Evolutionary conservation across 2,888 invertebrate species (phyloP), one percentile per base, ranked within the genome.

Genomic region (Tipula vernalis): DNA sequence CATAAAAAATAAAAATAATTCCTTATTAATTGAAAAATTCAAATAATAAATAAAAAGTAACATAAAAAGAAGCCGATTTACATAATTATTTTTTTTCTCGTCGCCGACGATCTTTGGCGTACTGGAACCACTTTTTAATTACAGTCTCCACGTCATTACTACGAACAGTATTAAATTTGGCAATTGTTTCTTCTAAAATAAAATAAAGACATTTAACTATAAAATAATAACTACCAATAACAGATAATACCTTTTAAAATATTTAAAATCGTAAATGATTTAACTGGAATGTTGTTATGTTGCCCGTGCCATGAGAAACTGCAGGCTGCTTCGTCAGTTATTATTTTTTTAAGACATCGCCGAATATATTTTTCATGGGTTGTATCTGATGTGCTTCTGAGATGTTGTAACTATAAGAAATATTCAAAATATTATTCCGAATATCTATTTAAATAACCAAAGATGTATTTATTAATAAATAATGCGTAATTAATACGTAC

Each of bases 241-340:
- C 41, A 41, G 10, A 41, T 41, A 57, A 87, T 28, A 87, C 87
- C 87, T 87, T 87, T 86, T 28, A 87, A 85, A 86, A 87, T 87
- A 28, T 87, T 86, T 10, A 87, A 87, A 44, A 86, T 51, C 12
- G 86, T 83, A 42, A 87, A 86, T 39, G 86, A 41, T 86, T 87
- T 85, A 12, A 87, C 87, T 36, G 87, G 36, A 86, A 39, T 87
- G 28, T 36, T 18, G 36, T 28, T 28, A 28, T 87, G 13, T 36
- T 87, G 87, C 15, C 87, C 87, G 86, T 71, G 86, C 87, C 87
- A 87, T 15, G 86, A 87, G 84, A 87, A 87, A 84, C 57, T 83
- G 36, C 47, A 87, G 44, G 87, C 86, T 87, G 87, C 87, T 87
- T 87, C 71, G 83, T 87, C 87, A 18, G 51, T 36, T 36, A 87